Evolutionary conservation across 1,140 invertebrate species (phyloP), one percentile per base, ranked within the genome.

Genomic region (Drosophila pachea): DNA sequence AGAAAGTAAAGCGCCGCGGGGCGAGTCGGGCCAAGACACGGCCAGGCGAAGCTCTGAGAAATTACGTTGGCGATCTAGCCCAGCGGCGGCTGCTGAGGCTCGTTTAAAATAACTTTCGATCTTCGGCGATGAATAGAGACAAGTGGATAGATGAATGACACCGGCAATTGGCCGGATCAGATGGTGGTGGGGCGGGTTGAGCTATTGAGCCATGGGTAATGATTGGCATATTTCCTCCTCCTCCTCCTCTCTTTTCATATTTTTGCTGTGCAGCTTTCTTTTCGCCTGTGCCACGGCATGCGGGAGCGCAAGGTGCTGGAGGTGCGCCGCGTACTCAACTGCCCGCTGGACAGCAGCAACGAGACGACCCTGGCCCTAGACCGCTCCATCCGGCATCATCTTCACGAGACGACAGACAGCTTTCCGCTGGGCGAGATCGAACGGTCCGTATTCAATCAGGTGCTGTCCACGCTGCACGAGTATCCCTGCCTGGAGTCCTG

Each of bases 391-490:
- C 89, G 89, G 36, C 76, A 90, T 58, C 89, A 92, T 68, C 73
- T 93, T 33, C 87, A 91, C 3, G 84, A 89, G 38, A 92, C 92
- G 0, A 90, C 90, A 0, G 91, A 93, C 8, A 90, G 78, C 14
- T 93, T 91, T 87, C 92, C 92, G 2, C 87, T 93, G 22, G 91
- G 90, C 7, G 92, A 93, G 47, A 92, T 92, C 2, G 92, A 93
- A 74, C 89, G 91, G n/a, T 92, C 92, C 35, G 91, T 92, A 8
- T 89, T 92, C 33, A 92, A 91, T 73, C 92, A 92, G 89, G 91
- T 92, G 48, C 72, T 91, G 32, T 90, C 89, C 38, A 93, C 92
- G 0, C 89, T 93, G 0, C 92, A 92, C 60, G 92, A 93, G 84
- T 93, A 93, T 71, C 91, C 92, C 53, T 92, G 92, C 77, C 87